A percentile compares a stretch with the other conserved stretches of the same genome.
phyloP scores from a whole-genome alignment of 2,888 invertebrate genomes.

The Drosophila meridionalis region DNA sequence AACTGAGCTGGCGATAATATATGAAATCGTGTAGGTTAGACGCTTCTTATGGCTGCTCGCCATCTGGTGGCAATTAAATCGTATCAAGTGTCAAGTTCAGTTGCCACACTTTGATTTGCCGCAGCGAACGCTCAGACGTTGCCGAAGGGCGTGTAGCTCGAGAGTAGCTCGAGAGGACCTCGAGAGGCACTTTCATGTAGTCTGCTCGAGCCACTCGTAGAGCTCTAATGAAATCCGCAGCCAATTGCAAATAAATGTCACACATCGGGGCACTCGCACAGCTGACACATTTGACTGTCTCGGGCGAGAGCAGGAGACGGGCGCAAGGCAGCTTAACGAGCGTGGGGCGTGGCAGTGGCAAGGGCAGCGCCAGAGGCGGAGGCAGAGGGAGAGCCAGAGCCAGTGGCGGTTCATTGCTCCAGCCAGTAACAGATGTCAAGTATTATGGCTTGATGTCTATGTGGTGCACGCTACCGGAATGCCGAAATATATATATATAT shows the following conservation, averaged over 20 bases:
- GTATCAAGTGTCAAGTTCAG: constrained; percentile 55
- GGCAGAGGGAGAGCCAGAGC: neutral
- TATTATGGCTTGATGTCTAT: constrained; percentile 42
- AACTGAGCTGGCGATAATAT: constrained; percentile 10
- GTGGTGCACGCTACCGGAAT: constrained; percentile 48
- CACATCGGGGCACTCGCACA: constrained; percentile 63
- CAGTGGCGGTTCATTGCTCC: constrained; percentile 29
- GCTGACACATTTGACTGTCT: constrained; percentile 59
- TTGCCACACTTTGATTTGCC: constrained; percentile 51
- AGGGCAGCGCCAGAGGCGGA: neutral
- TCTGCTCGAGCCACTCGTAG: constrained; percentile 39
- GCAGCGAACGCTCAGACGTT: constrained; percentile 28
- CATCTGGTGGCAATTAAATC: constrained; percentile 21
- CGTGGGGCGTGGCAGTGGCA: constrained; percentile 12
- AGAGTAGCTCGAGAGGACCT: constrained; percentile 30
- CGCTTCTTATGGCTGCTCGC: neutral
- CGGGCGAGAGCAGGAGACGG: constrained; percentile 6
- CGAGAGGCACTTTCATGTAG: constrained; percentile 33
- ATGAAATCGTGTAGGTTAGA: neutral
- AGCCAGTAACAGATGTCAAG: constrained; percentile 67
- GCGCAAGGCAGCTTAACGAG: constrained; percentile 2
- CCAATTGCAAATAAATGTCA: constrained; percentile 71
- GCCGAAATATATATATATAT: constrained; percentile 31
- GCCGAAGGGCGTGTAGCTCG: constrained; percentile 23
- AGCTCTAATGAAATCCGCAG: constrained; percentile 51